Evolutionary conservation across 2,113 vertebrate species (phyloP).

Genomic region (Rhinoderma darwinii): DNA sequence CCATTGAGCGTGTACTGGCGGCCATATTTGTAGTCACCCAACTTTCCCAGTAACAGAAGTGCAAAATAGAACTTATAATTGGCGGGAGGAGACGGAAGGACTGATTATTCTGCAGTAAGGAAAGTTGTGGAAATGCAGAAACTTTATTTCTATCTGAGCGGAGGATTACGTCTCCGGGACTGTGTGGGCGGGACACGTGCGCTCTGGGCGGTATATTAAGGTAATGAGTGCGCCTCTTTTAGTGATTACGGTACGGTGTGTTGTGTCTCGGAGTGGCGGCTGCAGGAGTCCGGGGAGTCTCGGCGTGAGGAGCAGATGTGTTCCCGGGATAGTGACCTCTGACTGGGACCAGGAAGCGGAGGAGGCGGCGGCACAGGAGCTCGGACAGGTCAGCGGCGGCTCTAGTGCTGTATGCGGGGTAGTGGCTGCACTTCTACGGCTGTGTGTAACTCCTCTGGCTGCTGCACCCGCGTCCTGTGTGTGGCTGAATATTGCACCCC

Average conservation of each 20-base stretch:
- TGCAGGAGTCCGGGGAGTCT: not conserved
- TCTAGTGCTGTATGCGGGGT: no score
- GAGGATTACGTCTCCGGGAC: not conserved
- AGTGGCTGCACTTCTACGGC: not conserved
- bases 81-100: no score
- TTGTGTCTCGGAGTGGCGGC: not conserved
- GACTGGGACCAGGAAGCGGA: not conserved
- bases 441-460: not conserved
- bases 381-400: not conserved
- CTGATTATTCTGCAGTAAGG: no score
- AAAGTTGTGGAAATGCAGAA: no score
- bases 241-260: slow-evolving; percentile 16
- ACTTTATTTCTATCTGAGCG: no score
- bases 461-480: not conserved
- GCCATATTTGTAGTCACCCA: not conserved
- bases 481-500: no score
- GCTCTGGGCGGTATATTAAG: slow-evolving; percentile 45
- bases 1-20: not conserved
- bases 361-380: no score
- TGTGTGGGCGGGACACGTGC: slow-evolving; percentile 19
- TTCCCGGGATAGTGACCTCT: not conserved
- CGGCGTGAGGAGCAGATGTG: not conserved
- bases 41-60: not conserved
- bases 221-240: slow-evolving; percentile 11
- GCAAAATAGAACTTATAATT: no score